phyloP scores from a whole-genome alignment of 2,113 vertebrate species.

The Conger conger region DNA sequence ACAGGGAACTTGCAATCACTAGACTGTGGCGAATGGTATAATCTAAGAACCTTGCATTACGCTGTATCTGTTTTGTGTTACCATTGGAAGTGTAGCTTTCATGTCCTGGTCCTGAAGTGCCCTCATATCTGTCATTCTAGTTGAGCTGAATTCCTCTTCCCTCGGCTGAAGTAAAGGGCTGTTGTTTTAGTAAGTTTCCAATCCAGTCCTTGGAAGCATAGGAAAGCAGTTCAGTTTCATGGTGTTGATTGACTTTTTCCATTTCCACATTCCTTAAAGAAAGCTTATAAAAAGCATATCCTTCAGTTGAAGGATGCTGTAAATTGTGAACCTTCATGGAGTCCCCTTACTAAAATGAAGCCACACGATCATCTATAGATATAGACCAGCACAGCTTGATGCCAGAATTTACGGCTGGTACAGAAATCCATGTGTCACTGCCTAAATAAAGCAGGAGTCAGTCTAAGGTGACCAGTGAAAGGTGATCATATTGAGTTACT shows the following conservation, averaged over 20 bases:
- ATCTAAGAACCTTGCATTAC: neutral
- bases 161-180: neutral
- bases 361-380: neutral
- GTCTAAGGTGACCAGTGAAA: neutral
- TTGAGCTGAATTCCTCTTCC: neutral
- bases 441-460: conserved; percentile 2
- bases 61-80: neutral
- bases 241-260: neutral
- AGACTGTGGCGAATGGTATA: neutral
- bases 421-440: neutral
- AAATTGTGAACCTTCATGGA: neutral
- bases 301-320: neutral
- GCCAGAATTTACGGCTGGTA: neutral
- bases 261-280: neutral
- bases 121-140: neutral
- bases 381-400: neutral
- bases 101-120: neutral
- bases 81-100: neutral
- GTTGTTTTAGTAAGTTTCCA: neutral
- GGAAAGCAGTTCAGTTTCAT: neutral
- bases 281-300: neutral
- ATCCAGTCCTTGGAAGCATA: neutral
- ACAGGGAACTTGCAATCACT: neutral
- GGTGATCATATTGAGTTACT: neutral
- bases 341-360: neutral